Conservation (phyloP, 2,888 invertebrate genomes). For the Euproctis similis region DNA sequence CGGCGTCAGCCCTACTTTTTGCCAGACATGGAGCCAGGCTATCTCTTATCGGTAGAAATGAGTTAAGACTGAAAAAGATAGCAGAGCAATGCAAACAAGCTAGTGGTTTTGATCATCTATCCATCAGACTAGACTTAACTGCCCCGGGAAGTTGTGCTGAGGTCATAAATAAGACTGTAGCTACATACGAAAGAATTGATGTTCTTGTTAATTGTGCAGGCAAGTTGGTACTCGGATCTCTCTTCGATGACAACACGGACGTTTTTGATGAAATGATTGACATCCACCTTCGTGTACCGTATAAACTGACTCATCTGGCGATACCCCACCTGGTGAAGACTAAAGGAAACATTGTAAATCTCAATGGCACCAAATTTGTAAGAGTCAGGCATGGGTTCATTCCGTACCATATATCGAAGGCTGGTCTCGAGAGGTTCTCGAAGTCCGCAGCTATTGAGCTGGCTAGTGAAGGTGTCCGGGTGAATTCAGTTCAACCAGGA, state of each 20-base stretch:
- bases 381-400: slow-evolving; percentile 36
- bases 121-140: slow-evolving; percentile 76
- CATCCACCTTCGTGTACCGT: slow-evolving; percentile 84
- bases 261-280: slow-evolving; percentile 89
- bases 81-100: slow-evolving; percentile 29
- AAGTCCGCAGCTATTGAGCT: slow-evolving; percentile 37
- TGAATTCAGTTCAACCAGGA: slow-evolving; percentile 38
- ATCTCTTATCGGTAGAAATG: slow-evolving; percentile 43
- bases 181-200: slow-evolving; percentile 80
- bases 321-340: slow-evolving; percentile 84
- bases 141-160: slow-evolving; percentile 77
- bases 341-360: slow-evolving; percentile 89
- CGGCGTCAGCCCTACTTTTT: slow-evolving; percentile 39
- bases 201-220: slow-evolving; percentile 90
- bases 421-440: slow-evolving; percentile 35
- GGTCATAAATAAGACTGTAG: slow-evolving; percentile 79
- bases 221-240: slow-evolving; percentile 78
- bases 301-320: slow-evolving; percentile 84
- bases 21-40: slow-evolving; percentile 40
- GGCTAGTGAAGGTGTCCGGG: slow-evolving; percentile 31
- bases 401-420: slow-evolving; percentile 29
- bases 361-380: slow-evolving; percentile 88
- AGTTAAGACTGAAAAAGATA: slow-evolving; percentile 31
- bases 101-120: slow-evolving; percentile 25
- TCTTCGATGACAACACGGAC: slow-evolving; percentile 85